Conservation (phyloP, 2,888 invertebrate genomes). For the Dusona sp. region DNA sequence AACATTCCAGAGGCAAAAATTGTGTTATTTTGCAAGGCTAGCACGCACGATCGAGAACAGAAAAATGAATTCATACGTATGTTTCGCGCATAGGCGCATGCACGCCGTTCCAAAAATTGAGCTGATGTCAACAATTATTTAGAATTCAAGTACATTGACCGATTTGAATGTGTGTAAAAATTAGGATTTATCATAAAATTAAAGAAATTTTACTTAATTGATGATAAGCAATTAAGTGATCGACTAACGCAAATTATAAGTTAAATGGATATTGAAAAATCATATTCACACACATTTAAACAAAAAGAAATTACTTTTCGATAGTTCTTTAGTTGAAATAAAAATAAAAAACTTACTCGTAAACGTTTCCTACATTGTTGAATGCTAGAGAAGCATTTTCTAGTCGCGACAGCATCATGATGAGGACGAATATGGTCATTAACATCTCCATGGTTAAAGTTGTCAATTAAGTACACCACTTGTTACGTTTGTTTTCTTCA, state of each 20-base stretch:
- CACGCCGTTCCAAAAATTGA: neutral
- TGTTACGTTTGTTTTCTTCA: slow-evolving; percentile 25
- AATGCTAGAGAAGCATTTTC: slow-evolving; percentile 14
- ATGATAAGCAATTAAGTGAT: no score
- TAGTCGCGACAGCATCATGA: slow-evolving; percentile 31
- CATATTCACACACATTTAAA: neutral
- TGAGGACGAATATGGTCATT: slow-evolving; percentile 14
- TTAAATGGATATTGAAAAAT: neutral
- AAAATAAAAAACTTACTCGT: slow-evolving; percentile 43
- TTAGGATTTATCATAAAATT: neutral
- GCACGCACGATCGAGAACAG: neutral
- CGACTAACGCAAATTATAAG: neutral
- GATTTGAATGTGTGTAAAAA: neutral
- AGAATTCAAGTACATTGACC: neutral
- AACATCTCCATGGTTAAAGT: slow-evolving; percentile 47
- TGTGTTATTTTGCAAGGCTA: slow-evolving; percentile 4
- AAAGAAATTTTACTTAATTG: neutral
- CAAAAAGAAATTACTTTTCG: neutral
- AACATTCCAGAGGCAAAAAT: neutral
- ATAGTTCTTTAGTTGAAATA: neutral
- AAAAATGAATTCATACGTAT: neutral
- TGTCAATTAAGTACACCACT: neutral
- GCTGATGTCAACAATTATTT: slow-evolving; percentile 10
- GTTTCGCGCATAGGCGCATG: neutral
- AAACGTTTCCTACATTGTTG: neutral